phyloP scores from a whole-genome alignment of 2,888 invertebrate genomes.

The Nemotelus nigrinus region DNA sequence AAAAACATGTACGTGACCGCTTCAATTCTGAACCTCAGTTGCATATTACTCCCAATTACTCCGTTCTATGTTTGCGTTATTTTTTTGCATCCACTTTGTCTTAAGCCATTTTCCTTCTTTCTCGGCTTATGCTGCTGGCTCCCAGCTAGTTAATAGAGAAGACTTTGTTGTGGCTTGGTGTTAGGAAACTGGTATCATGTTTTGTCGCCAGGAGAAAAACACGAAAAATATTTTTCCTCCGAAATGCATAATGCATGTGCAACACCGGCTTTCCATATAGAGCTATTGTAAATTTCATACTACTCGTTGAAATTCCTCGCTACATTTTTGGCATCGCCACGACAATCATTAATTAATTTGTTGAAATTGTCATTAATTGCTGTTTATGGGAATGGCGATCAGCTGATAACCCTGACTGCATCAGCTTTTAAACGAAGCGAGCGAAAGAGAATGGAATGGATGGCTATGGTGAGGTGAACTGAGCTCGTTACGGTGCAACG shows the following conservation, averaged over 20 bases:
- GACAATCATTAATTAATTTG: conserved; percentile 48
- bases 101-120: too few relatives aligned
- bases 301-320: conserved; percentile 39
- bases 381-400: conserved; percentile 39
- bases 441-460: conserved; percentile 7
- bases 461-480: too few relatives aligned
- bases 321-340: conserved; percentile 47
- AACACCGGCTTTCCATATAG: conserved; percentile 4
- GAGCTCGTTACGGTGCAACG: too few relatives aligned
- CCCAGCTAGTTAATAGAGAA: not conserved
- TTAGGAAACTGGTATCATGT: conserved; percentile 26
- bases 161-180: conserved; percentile 8
- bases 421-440: not conserved
- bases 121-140: too few relatives aligned
- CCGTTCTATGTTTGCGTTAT: not conserved
- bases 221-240: too few relatives aligned
- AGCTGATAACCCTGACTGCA: conserved; percentile 39
- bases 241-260: too few relatives aligned
- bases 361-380: conserved; percentile 43
- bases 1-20: conserved; percentile 27
- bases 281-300: conserved; percentile 29
- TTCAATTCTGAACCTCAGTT: conserved; percentile 18
- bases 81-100: not conserved
- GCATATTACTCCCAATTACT: not conserved
- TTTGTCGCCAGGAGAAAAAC: too few relatives aligned